Evolutionary conservation across 2,113 vertebrate genomes (phyloP).

Genomic region (Myotis davidii): DNA sequence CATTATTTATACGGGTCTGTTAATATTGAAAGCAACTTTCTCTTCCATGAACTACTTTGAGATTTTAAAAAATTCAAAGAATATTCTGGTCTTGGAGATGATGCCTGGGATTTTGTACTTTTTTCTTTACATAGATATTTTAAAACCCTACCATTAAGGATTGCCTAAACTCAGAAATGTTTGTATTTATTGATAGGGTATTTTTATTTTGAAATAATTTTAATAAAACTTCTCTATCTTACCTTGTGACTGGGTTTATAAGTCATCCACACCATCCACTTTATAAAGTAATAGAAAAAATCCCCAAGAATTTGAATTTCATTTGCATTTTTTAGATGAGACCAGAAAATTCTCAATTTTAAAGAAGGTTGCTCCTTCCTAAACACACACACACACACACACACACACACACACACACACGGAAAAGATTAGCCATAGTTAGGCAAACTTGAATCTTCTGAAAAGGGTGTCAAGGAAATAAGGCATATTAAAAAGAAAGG

Average conservation of each 20-base stretch:
- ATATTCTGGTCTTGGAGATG: not conserved
- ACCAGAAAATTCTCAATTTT: not conserved
- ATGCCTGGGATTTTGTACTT: not conserved
- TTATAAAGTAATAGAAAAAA: not conserved
- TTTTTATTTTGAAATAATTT: conserved; percentile 22
- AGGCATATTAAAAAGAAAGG: not conserved
- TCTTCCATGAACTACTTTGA: not conserved
- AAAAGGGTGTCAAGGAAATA: not conserved
- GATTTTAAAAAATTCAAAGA: not conserved
- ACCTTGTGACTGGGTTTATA: conserved; percentile 10
- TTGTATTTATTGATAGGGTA: not conserved
- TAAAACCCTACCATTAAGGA: not conserved
- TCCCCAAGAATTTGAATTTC: not conserved
- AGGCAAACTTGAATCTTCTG: not conserved
- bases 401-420: not conserved
- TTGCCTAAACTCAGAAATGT: not conserved
- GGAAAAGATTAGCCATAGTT: not conserved
- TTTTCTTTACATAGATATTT: not conserved
- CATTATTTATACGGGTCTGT: not conserved
- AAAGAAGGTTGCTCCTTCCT: not conserved
- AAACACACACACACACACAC: not conserved
- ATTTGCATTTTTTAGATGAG: conserved; percentile 27
- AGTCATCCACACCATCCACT: not conserved
- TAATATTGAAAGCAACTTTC: not conserved
- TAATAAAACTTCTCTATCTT: not conserved